These are phyloP conservation scores for Manis pentadactyla DNA, from an alignment of 2,797 vertebrate species.

Conservation along the genomic window DNA sequence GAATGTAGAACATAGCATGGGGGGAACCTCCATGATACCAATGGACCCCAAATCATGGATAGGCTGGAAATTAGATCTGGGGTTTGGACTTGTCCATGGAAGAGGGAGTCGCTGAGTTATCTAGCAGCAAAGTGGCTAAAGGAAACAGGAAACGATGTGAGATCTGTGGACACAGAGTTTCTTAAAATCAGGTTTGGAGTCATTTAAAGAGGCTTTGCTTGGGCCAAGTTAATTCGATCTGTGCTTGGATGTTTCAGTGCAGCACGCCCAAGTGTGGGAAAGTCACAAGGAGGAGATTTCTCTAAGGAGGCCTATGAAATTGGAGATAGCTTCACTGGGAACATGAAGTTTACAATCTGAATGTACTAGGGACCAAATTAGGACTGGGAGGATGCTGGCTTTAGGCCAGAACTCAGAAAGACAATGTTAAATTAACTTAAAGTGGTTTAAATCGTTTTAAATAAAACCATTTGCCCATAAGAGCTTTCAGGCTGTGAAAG, in stretches of 20 bases:
- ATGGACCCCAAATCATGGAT: neutral
- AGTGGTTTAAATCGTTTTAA: conserved; percentile 60
- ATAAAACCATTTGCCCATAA: neutral
- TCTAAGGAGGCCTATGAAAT: neutral
- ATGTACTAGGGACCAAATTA: conserved; percentile 31
- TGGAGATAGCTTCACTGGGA: neutral
- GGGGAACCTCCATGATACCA: neutral
- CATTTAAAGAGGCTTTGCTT: neutral
- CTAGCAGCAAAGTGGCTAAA: neutral
- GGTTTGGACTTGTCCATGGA: neutral
- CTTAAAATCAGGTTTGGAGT: neutral
- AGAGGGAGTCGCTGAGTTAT: neutral
- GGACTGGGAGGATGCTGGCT: neutral
- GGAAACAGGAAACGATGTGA: neutral
- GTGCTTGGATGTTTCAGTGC: neutral
- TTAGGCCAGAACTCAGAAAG: conserved; percentile 39
- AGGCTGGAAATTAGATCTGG: neutral
- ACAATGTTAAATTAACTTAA: conserved; percentile 7
- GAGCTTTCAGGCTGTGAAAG: conserved; percentile 36
- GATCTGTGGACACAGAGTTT: neutral
- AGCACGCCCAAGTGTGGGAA: neutral
- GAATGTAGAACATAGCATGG: neutral
- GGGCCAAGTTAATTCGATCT: neutral
- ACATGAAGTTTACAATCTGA: neutral
- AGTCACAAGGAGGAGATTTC: neutral